These are phyloP conservation scores for Varecia variegata DNA, from an alignment of 2,797 vertebrate genomes.

Conservation along the genomic window DNA sequence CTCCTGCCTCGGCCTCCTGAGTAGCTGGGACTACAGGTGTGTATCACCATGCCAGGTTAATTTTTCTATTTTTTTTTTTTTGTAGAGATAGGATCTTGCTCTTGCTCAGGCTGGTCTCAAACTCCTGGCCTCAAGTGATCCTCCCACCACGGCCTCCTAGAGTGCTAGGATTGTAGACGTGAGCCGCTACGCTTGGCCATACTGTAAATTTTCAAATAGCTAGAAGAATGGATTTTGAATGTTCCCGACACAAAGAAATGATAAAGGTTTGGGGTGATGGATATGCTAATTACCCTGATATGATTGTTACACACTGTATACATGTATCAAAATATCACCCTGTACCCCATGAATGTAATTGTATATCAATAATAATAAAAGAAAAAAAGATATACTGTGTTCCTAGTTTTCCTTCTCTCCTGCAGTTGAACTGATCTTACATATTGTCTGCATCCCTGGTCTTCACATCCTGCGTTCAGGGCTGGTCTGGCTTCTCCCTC, in stretches of 20 bases:
- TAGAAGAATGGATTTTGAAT: background rate
- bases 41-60: too few species aligned
- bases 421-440: background rate
- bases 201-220: background rate
- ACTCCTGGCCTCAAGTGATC: too few species aligned
- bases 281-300: too few species aligned
- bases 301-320: too few species aligned
- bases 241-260: background rate
- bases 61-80: too few species aligned
- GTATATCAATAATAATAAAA: background rate
- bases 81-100: too few species aligned
- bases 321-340: background rate
- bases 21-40: background rate
- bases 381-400: background rate
- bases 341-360: background rate
- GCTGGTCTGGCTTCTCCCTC: background rate
- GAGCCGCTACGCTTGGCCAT: rapidly evolving
- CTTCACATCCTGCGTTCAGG: background rate
- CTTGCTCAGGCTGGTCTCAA: too few species aligned
- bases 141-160: too few species aligned
- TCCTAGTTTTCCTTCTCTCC: background rate
- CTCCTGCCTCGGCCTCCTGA: background rate
- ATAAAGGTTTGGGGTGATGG: background rate
- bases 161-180: too few species aligned
- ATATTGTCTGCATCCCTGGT: background rate